These are phyloP conservation scores for Bradypodion ventrale DNA, from an alignment of 2,797 vertebrate genomes.

Conservation along the genomic window DNA sequence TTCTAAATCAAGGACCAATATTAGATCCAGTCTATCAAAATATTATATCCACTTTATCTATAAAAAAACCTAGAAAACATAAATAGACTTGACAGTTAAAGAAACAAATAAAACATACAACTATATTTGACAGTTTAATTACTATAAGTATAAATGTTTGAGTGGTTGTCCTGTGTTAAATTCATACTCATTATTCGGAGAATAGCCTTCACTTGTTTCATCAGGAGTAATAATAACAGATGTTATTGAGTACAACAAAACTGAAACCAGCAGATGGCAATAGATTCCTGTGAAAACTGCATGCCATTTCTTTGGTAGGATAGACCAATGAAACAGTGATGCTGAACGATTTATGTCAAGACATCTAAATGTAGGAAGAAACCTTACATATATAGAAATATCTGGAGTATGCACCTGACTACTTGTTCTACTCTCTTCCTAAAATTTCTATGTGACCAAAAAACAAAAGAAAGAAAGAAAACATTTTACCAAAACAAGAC, in stretches of 20 bases:
- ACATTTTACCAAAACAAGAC: no score
- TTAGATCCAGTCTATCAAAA: not conserved
- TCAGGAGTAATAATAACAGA: not conserved
- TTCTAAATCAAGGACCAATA: not conserved
- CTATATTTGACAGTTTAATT: not conserved
- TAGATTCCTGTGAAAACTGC: conserved; percentile 61
- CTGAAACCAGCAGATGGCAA: conserved; percentile 72
- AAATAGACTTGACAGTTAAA: not conserved
- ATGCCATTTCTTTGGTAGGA: conserved; percentile 31
- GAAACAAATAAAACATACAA: no score
- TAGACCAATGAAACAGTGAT: not conserved
- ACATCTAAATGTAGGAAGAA: not conserved
- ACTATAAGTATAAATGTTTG: not conserved
- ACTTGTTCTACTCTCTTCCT: not conserved
- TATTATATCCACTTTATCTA: not conserved
- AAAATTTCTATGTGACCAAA: not conserved
- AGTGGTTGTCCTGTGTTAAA: not conserved
- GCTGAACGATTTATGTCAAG: not conserved
- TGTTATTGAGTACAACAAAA: conserved; percentile 2
- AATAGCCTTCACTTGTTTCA: conserved; percentile 25
- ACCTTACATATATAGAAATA: not conserved
- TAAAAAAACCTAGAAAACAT: not conserved
- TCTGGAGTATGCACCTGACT: not conserved
- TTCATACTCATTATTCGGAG: not conserved
- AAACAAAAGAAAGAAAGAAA: no score